Base-by-base conservation (phyloP, 35 echinoderm and acorn worm genomes). In the Ophiothrix spiculata region DNA sequence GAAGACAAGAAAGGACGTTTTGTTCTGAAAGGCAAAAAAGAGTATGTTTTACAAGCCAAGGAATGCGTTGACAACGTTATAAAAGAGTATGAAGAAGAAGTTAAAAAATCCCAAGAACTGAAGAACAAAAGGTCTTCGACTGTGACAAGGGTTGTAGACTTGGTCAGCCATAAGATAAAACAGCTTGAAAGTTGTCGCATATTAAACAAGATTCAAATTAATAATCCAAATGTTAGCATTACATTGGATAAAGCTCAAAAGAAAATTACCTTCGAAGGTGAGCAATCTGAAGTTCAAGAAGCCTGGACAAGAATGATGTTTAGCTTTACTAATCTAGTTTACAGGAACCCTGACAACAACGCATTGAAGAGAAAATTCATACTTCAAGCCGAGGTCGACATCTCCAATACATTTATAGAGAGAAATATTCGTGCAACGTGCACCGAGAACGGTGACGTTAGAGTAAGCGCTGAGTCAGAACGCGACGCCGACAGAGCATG, bases 181-280 rank as follows among this genome's bases (percentile, higher is more conserved):
- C 81, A 31, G 29, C 63, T 84, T 64, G 37, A 37, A 3, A 16
- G 63, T 14, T 84, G 42, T 84, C 46, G 81, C 0, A 84, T 84
- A 32, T 21, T 36, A 32, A 2, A 63, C 1, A 6, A 64, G 19
- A 84, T 84, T 36, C 32, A 84, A 64, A 63, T 36, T 15, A 34
- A 32, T 12, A 35, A 36, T 42, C 81, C 81, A 35, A 69, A 69
- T 25, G 45, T 84, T 54, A 84, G 35, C 35, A 84, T 84, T 37
- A 64, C 81, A 60, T 32, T 84, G 13, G 23, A 23, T 6, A 64
- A 84, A 31, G 56, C 4, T 38, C 36, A 84, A 74, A 84, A 8
- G 0, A 63, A 28, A 56, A n/a, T 88, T 34, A 37, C 28, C 1
- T 79, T 88, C 39, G 45, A 80, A 31, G 86, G 86, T 54, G 35